phyloP scores from a whole-genome alignment of 2,113 vertebrate genomes.

The Vicugna pacos region DNA sequence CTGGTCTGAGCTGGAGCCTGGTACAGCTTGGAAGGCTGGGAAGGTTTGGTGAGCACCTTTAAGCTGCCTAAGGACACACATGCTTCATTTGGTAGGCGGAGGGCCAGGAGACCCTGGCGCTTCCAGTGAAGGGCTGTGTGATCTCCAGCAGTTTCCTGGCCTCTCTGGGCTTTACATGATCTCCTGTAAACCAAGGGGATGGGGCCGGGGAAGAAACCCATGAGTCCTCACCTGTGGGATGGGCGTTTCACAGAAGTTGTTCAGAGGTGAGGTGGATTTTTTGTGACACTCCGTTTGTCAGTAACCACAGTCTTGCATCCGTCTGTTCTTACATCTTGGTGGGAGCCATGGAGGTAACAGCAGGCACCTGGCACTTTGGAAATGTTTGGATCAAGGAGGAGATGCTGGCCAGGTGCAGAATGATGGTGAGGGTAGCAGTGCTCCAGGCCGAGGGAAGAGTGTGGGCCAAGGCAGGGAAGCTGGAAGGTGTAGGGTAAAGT shows the following conservation, averaged over 20 bases:
- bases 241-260: neutral
- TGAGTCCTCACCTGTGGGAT: neutral
- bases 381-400: neutral
- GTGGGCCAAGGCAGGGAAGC: neutral
- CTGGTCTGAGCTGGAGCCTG: neutral
- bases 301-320: neutral
- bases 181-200: neutral
- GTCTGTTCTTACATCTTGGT: neutral
- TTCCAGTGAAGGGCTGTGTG: neutral
- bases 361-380: neutral
- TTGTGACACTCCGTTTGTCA: neutral
- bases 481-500: neutral
- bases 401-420: neutral
- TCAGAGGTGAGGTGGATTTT: neutral
- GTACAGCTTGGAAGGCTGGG: neutral
- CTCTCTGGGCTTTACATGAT: neutral
- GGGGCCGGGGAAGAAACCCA: neutral
- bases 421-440: fast-evolving
- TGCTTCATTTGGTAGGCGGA: neutral
- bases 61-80: neutral
- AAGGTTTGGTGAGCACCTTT: neutral
- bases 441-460: neutral
- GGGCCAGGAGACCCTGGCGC: neutral
- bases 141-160: neutral
- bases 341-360: neutral